Evolutionary conservation across 2,113 vertebrate species (phyloP).

Genomic region (Zosterops lateralis): DNA sequence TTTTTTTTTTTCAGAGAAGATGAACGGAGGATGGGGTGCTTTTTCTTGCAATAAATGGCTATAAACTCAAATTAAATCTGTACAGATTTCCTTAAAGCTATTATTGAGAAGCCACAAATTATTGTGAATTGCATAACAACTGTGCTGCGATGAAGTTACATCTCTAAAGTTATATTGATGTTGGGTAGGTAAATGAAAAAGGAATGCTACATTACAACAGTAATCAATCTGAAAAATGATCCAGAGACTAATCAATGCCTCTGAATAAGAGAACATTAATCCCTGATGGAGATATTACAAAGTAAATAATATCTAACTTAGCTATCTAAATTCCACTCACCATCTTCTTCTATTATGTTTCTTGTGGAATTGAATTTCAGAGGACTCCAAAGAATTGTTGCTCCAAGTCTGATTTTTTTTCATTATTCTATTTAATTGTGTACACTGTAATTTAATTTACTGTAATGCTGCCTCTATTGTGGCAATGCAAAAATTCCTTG

Average conservation of each 20-base stretch:
- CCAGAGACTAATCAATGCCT: conserved; percentile 57
- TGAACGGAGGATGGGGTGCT: background rate
- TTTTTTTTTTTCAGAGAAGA: background rate
- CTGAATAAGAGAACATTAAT: conserved; percentile 65
- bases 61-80: background rate
- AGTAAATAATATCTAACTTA: conserved; percentile 49
- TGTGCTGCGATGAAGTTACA: background rate
- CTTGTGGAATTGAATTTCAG: conserved; percentile 57
- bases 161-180: conserved; percentile 44
- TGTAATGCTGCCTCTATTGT: conserved; percentile 60
- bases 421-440: conserved; percentile 71
- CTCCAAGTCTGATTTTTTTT: conserved; percentile 51
- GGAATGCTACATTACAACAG: conserved; percentile 18
- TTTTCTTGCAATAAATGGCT: background rate
- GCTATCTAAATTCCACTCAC: conserved; percentile 57
- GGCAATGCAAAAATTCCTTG: conserved; percentile 64
- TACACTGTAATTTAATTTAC: conserved; percentile 72
- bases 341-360: conserved; percentile 40
- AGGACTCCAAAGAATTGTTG: conserved; percentile 48
- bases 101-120: conserved; percentile 33
- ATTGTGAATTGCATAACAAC: conserved; percentile 13
- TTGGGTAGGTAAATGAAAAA: conserved; percentile 44
- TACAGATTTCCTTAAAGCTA: conserved; percentile 18
- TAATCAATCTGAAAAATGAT: conserved; percentile 68
- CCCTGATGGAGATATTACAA: conserved; percentile 47